Base-by-base conservation (phyloP, 2,888 invertebrate species). In the Sesia apiformis region DNA sequence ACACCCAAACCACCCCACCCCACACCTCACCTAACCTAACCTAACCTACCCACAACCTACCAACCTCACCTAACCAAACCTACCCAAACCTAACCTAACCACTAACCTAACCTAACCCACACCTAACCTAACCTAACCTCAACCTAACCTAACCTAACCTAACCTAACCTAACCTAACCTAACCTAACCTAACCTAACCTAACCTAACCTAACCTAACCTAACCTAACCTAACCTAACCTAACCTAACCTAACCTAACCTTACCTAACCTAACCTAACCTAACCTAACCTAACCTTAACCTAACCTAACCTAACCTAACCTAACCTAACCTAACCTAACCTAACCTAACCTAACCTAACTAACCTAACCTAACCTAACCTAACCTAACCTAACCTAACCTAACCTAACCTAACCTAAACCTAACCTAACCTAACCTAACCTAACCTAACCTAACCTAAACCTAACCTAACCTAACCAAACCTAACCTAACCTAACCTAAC, bases 291-390 rank as follows among this genome's bases (percentile, higher is more conserved):
- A 59, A 59, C 54, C 54, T n/a, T 55, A 57, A 54, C 57, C 55
- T 54, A 55, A 55, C 54, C 57, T 57, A 54, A 56, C 56, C 56
- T 54, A 54, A 56, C 54, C 56, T 51, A 51, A 51, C 59, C 59
- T 59, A 59, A 59, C 59, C 59, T 59, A 59, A 59, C 59, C 59
- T 57, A 56, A 57, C 57, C 55, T 53, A 57, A 53, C 59, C 59
- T 59, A 59, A 55, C 55, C 53, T 53, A 59, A 56, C 59, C 56
- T 55, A 59, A 56, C 56, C 56, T 55, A 58, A 55, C 55, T 49
- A 49, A 55, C 57, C 52, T 52, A 54, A 59, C 59, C 59, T 56
- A 59, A 59, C 59, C 58, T 56, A 59, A 56, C 57, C 58, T 57
- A 57, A 57, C 55, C 57, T 57, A 57, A 57, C 58, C 57, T 55